Percentiles rank a stretch among this genome's conserved stretches.
phyloP scores from a whole-genome alignment of 35 echinoderm and acorn worm genomes.

The Heliocidaris tuberculata region DNA sequence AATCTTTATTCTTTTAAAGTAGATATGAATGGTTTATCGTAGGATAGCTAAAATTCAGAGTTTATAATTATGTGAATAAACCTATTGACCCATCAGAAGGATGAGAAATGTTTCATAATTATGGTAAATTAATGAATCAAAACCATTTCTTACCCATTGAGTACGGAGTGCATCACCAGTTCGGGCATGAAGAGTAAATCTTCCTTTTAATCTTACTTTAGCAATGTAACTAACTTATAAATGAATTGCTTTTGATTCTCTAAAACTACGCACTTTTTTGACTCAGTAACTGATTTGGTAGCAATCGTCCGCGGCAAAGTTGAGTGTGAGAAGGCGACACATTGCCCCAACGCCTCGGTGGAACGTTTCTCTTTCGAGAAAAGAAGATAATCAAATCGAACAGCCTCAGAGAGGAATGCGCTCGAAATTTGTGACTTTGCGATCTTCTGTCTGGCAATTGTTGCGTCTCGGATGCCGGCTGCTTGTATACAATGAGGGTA shows the following conservation, averaged over 20 bases:
- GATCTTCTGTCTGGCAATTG: neutral
- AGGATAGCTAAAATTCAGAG: too few relatives aligned
- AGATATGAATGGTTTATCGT: too few relatives aligned
- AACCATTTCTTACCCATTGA: neutral
- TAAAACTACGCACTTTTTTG: neutral
- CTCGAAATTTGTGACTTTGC: conserved; percentile 3
- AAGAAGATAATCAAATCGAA: neutral
- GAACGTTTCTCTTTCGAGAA: neutral
- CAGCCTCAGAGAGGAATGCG: neutral
- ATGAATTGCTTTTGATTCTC: neutral
- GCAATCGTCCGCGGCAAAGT: neutral
- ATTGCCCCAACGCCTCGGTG: neutral
- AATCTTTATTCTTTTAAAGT: too few relatives aligned
- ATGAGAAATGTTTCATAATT: too few relatives aligned
- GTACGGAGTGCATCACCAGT: neutral
- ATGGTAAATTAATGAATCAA: too few relatives aligned
- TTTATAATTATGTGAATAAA: too few relatives aligned
- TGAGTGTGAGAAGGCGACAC: neutral
- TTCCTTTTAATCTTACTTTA: neutral
- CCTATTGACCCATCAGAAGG: too few relatives aligned
- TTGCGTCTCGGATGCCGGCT: neutral
- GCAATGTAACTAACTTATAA: neutral
- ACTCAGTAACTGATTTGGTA: neutral
- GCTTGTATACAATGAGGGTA: neutral
- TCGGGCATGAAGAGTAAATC: neutral